phyloP scores from a whole-genome alignment of 2,113 vertebrate genomes.

The Hydrochoerus hydrochaeris region DNA sequence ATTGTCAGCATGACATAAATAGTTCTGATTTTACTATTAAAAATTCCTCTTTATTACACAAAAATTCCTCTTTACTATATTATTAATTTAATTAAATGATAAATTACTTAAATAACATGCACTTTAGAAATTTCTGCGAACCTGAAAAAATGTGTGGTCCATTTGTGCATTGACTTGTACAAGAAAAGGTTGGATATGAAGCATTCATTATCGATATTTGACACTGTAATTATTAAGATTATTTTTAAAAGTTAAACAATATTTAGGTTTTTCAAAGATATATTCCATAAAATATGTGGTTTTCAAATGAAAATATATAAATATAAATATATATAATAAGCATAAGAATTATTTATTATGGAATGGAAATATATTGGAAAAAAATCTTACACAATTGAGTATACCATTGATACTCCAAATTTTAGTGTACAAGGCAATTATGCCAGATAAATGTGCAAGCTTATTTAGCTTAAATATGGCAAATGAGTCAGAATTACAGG shows the following conservation, averaged over 20 bases:
- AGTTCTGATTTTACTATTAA: neutral
- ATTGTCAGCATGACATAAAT: neutral
- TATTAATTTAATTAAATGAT: neutral
- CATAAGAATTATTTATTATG: neutral
- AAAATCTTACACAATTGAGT: neutral
- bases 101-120: neutral
- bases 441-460: slow-evolving; percentile 35
- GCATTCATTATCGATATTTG: neutral
- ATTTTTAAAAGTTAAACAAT: neutral
- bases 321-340: neutral
- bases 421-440: slow-evolving; percentile 41
- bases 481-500: slow-evolving; percentile 54
- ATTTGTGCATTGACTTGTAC: neutral
- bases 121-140: neutral
- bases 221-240: neutral
- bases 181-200: neutral
- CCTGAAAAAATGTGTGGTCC: neutral
- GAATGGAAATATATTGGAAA: neutral
- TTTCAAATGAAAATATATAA: neutral
- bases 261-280: neutral
- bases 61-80: neutral
- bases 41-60: neutral
- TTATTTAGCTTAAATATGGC: slow-evolving; percentile 60
- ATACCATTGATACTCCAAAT: slow-evolving; percentile 3
- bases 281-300: neutral